Conservation (phyloP, 1,140 invertebrate species). For the Drosophila bipectinata region DNA sequence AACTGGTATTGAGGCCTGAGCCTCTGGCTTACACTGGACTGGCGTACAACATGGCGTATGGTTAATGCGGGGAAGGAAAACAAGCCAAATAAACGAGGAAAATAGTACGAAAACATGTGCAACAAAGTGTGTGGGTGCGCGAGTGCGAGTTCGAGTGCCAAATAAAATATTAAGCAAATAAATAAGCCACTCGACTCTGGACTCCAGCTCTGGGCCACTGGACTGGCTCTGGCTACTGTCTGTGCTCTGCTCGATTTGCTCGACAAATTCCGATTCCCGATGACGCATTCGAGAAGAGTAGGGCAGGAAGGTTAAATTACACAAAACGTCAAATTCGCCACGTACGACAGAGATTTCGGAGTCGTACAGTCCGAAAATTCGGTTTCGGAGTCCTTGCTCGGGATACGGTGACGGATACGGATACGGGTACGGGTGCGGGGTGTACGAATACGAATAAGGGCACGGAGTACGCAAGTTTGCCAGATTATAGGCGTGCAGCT, state of each 20-base stretch:
- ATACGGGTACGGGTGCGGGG: not conserved
- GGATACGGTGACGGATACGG: constrained; percentile 4
- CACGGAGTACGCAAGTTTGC: constrained; percentile 22
- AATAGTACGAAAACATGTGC: constrained; percentile 27
- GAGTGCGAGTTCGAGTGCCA: constrained; percentile 45
- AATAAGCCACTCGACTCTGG: constrained; percentile 38
- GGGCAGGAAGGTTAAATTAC: constrained; percentile 83
- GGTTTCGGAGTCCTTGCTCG: constrained; percentile 29
- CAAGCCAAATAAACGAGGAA: constrained; percentile 26
- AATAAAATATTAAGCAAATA: constrained; percentile 68
- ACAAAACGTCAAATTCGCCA: constrained; percentile 67
- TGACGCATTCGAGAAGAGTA: constrained; percentile 79
- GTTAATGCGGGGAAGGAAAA: constrained; percentile 39
- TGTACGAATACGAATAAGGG: not conserved
- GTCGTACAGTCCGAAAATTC: constrained; percentile 34
- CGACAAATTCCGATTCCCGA: constrained; percentile 45
- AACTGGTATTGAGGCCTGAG: constrained; percentile 25
- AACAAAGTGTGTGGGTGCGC: constrained; percentile 28
- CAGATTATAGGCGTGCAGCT: constrained; percentile 26
- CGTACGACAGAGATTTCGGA: constrained; percentile 52
- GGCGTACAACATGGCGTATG: constrained; percentile 71
- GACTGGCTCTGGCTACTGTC: not conserved
- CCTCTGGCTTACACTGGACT: constrained; percentile 10
- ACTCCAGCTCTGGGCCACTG: not conserved
- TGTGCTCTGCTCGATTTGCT: not conserved